A percentile compares a stretch with the other conserved stretches of the same genome.
Evolutionary conservation across 2,888 invertebrate species (phyloP).

Genomic region (Gastrophysa polygoni): DNA sequence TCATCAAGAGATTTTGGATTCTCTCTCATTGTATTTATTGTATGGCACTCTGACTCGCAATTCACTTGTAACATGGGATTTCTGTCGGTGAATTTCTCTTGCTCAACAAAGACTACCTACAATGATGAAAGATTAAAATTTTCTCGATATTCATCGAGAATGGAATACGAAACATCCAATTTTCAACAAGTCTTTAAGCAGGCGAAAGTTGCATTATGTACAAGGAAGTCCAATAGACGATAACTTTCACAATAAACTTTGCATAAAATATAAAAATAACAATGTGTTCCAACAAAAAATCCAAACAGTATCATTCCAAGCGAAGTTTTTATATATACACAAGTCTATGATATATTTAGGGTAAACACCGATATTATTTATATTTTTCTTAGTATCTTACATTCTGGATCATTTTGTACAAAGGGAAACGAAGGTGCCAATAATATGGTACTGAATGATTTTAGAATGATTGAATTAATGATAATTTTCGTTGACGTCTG

Average conservation of each 20-base stretch:
- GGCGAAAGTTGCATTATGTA: slow-evolving; percentile 35
- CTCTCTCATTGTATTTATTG: no score
- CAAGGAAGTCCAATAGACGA: slow-evolving; percentile 37
- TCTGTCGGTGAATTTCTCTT: no score
- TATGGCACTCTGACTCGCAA: no score
- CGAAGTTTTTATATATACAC: slow-evolving; percentile 41
- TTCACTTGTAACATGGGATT: no score
- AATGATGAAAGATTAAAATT: no score
- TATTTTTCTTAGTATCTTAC: slow-evolving; percentile 45
- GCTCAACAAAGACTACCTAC: no score
- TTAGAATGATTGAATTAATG: slow-evolving; percentile 21
- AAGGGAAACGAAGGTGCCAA: slow-evolving; percentile 47
- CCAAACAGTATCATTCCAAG: slow-evolving; percentile 28
- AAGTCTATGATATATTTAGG: slow-evolving; percentile 32
- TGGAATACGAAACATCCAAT: slow-evolving; percentile 20
- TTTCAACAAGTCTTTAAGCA: slow-evolving; percentile 21
- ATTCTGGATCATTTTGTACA: slow-evolving; percentile 48
- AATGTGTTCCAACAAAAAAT: slow-evolving; percentile 15
- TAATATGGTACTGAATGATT: slow-evolving; percentile 33
- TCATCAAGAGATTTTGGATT: no score
- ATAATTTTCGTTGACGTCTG: not conserved
- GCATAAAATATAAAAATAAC: slow-evolving; percentile 32
- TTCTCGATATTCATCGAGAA: not conserved
- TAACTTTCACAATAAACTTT: slow-evolving; percentile 35
- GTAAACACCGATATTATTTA: slow-evolving; percentile 46